These are phyloP conservation scores for Bombus balteatus DNA, from an alignment of 1,140 invertebrate genomes.

Conservation along the genomic window DNA sequence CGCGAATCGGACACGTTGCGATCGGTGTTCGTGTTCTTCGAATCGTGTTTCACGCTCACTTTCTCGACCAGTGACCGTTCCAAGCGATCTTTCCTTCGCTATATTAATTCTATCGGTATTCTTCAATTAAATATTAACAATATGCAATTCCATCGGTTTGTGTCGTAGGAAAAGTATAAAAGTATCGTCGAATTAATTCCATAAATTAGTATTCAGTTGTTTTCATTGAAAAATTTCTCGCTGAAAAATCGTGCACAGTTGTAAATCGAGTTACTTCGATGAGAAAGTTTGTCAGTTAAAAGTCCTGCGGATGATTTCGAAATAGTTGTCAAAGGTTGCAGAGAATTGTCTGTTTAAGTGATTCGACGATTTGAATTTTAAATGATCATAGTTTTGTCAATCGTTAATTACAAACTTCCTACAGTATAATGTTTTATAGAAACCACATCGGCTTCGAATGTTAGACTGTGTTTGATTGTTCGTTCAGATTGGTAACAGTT, in stretches of 20 bases:
- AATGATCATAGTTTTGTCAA: not conserved
- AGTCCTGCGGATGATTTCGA: not conserved
- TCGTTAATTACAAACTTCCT: not conserved
- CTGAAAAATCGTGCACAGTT: not conserved
- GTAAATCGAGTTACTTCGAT: not conserved
- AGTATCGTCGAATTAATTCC: too few relatives aligned
- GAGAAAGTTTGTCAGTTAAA: not conserved
- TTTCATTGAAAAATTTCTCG: not conserved
- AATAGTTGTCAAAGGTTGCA: not conserved
- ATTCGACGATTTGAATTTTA: not conserved
- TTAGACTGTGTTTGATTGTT: not conserved
- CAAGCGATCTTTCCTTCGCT: not conserved
- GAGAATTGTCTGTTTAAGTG: not conserved
- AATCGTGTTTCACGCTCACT: conserved; percentile 17
- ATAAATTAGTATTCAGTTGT: not conserved
- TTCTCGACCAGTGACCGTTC: not conserved
- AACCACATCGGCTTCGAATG: not conserved
- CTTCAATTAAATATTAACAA: not conserved
- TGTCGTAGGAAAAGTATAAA: too few relatives aligned
- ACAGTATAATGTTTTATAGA: too few relatives aligned
- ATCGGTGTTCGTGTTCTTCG: not conserved
- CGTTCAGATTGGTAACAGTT: not conserved
- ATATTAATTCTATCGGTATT: not conserved
- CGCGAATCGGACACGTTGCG: not conserved
- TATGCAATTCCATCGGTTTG: too few relatives aligned